These are phyloP conservation scores for Arremon aurantiirostris DNA, from an alignment of 2,797 vertebrate genomes.

Conservation along the genomic window DNA sequence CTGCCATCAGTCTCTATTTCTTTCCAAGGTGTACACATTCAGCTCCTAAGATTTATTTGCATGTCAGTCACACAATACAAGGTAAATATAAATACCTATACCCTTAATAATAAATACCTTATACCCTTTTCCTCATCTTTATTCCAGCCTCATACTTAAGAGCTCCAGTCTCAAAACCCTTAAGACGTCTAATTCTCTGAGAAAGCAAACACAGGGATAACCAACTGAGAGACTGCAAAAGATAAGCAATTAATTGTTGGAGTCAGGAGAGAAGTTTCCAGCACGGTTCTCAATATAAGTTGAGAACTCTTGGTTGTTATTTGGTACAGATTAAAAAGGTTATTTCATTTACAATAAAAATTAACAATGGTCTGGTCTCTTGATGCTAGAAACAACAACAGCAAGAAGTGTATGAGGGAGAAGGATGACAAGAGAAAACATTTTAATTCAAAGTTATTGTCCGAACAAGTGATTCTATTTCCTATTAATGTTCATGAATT, in stretches of 20 bases:
- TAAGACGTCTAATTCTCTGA: neutral
- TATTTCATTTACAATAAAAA: neutral
- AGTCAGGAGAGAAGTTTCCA: neutral
- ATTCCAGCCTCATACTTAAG: neutral
- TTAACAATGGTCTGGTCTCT: neutral
- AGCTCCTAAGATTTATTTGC: neutral
- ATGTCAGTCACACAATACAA: neutral
- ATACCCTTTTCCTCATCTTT: neutral
- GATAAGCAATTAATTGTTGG: neutral
- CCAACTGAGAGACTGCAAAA: neutral
- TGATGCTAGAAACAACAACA: neutral
- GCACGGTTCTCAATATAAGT: neutral
- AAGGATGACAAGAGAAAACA: neutral
- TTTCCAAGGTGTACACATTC: neutral
- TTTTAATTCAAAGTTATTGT: neutral
- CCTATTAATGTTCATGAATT: neutral
- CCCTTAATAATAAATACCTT: neutral
- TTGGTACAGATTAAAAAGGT: neutral
- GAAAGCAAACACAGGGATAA: neutral
- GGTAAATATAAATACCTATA: neutral
- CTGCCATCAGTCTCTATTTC: neutral
- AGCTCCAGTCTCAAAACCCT: neutral
- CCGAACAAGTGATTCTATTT: neutral
- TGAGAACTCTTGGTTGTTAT: neutral
- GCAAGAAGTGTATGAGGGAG: neutral